Conservation (phyloP, 2,888 invertebrate genomes). For the Phaonia tiefii region DNA sequence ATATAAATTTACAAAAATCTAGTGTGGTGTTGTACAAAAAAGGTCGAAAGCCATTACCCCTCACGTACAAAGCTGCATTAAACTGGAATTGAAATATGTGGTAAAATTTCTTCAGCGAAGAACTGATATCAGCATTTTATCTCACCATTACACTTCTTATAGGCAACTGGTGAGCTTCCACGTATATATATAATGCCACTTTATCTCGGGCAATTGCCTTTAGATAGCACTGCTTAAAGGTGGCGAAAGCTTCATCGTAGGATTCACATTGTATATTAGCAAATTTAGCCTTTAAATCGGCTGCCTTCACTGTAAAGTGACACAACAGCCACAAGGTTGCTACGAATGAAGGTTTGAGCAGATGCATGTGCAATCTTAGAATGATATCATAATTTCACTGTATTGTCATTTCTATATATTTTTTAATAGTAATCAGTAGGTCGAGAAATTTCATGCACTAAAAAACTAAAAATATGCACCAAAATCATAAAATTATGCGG, state of each 20-base stretch:
- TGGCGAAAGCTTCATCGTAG: conserved; percentile 32
- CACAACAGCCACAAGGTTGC: no score
- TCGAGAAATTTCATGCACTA: no score
- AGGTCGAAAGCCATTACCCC: conserved; percentile 51
- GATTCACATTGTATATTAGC: conserved; percentile 50
- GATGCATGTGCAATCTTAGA: no score
- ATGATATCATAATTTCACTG: no score
- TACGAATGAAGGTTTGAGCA: no score
- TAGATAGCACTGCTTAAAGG: conserved; percentile 41
- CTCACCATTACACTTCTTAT: conserved; percentile 7
- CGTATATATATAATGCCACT: conserved; percentile 24
- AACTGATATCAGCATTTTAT: no score
- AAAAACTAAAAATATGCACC: no score
- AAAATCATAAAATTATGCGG: no score
- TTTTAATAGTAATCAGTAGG: no score
- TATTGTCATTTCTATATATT: no score
- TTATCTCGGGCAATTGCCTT: conserved; percentile 24
- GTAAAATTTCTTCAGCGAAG: no score
- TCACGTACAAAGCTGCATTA: neutral
- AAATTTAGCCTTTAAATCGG: conserved; percentile 26
- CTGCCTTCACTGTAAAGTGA: no score
- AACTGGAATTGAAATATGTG: neutral
- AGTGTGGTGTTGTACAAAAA: conserved; percentile 34
- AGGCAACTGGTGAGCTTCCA: conserved; percentile 30
- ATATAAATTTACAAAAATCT: conserved; percentile 16